Evolutionary conservation across 2,113 vertebrate genomes (phyloP).

Genomic region (Delphinus delphis): DNA sequence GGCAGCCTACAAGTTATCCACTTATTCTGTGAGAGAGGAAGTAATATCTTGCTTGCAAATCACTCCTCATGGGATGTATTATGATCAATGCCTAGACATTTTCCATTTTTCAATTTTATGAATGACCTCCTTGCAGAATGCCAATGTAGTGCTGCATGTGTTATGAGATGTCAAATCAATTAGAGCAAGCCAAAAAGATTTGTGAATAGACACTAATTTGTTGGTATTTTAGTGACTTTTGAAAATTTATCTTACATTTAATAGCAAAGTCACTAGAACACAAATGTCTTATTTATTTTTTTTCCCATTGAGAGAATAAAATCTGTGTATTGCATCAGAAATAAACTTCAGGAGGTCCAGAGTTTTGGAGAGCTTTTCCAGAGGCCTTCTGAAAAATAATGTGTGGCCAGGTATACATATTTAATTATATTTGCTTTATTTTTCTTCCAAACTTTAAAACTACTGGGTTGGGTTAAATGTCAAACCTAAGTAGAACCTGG

Average conservation of each 20-base stretch:
- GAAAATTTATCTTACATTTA: constrained; percentile 46
- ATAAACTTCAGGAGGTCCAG: not conserved
- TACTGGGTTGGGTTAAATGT: not conserved
- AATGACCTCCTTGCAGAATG: constrained; percentile 46
- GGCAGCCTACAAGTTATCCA: constrained; percentile 42
- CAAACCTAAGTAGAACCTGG: not conserved
- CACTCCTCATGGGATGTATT: not conserved
- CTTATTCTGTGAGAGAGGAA: constrained; percentile 41
- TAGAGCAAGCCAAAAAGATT: constrained; percentile 30
- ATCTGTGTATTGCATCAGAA: constrained; percentile 16
- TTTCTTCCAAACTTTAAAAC: not conserved
- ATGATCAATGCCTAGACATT: not conserved
- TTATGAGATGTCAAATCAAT: not conserved
- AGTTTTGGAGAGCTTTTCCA: not conserved
- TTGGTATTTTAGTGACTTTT: constrained; percentile 11
- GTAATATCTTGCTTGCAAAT: constrained; percentile 33
- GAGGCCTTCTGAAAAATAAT: not conserved
- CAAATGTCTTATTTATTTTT: not conserved
- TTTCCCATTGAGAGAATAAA: not conserved
- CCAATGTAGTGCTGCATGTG: not conserved
- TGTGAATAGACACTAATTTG: constrained; percentile 30
- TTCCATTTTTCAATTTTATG: constrained; percentile 57
- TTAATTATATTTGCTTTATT: not conserved
- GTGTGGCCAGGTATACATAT: not conserved
- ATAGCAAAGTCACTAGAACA: not conserved